phyloP scores from a whole-genome alignment of 2,888 invertebrate species.

The Napeogenes sylphis region DNA sequence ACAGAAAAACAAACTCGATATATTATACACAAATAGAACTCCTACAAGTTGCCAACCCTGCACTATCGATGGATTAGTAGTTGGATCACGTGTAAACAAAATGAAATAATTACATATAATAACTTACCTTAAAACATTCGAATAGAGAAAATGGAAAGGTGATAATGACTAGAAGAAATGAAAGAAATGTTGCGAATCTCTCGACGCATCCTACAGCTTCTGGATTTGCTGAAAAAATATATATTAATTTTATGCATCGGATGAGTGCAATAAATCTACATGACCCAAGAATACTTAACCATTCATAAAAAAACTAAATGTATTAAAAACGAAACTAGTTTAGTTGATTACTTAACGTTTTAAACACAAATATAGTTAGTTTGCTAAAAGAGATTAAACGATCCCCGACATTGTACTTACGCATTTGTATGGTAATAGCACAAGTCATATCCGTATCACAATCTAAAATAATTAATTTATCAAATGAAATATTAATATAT shows the following conservation, averaged over 20 bases:
- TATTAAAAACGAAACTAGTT: background rate
- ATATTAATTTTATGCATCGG: background rate
- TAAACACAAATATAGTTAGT: too few species aligned
- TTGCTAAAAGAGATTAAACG: background rate
- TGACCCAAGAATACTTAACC: conserved; percentile 2
- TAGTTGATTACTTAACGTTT: too few species aligned
- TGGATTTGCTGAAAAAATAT: conserved; percentile 70
- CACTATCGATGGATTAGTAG: background rate
- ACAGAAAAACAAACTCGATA: too few species aligned
- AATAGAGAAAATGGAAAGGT: conserved; percentile 91
- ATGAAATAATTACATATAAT: conserved; percentile 4
- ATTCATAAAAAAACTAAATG: background rate
- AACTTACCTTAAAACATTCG: conserved; percentile 87
- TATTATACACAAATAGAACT: background rate
- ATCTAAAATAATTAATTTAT: conserved; percentile 68
- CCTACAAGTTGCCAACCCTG: background rate
- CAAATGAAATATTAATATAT: conserved; percentile 31
- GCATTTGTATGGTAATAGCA: conserved; percentile 74
- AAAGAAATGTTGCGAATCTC: conserved; percentile 83
- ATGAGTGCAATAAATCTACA: background rate
- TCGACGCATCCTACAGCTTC: conserved; percentile 85
- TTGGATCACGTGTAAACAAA: conserved; percentile 2
- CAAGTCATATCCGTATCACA: conserved; percentile 74
- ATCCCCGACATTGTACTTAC: conserved; percentile 57
- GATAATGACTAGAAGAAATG: conserved; percentile 83